phyloP scores from a whole-genome alignment of 2,797 vertebrate species.

The Tenualosa ilisha region DNA sequence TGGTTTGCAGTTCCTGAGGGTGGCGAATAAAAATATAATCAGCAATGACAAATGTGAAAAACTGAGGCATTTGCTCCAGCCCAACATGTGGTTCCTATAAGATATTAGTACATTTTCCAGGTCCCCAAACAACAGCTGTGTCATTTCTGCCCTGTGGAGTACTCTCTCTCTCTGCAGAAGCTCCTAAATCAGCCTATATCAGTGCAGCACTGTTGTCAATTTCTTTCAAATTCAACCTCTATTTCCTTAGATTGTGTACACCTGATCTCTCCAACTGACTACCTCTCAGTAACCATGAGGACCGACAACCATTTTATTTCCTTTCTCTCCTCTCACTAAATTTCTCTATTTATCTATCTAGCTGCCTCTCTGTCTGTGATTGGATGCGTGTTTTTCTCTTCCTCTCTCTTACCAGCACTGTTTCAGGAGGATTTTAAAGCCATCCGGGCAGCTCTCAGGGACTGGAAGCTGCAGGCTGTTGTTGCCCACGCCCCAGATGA shows the following conservation, averaged over 20 bases:
- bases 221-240: not conserved
- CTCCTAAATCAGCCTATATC: not conserved
- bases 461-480: slow-evolving; percentile 96
- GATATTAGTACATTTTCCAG: not conserved
- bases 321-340: not conserved
- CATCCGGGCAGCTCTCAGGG: slow-evolving; percentile 92
- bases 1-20: slow-evolving; percentile 90
- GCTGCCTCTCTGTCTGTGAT: not conserved
- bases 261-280: not conserved
- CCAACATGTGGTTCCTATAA: not conserved
- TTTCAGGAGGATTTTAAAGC: slow-evolving; percentile 93
- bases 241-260: not conserved
- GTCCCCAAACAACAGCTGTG: not conserved
- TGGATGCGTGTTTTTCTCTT: not conserved
- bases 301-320: not conserved
- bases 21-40: not conserved
- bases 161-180: not conserved
- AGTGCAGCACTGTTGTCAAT: not conserved
- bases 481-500: slow-evolving; percentile 98
- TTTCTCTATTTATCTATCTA: not conserved
- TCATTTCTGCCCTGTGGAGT: not conserved
- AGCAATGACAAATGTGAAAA: not conserved
- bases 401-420: slow-evolving; percentile 90
- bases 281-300: not conserved
- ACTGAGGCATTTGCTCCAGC: not conserved